phyloP scores from a whole-genome alignment of 2,113 vertebrate genomes.

The Rhea pennata region DNA sequence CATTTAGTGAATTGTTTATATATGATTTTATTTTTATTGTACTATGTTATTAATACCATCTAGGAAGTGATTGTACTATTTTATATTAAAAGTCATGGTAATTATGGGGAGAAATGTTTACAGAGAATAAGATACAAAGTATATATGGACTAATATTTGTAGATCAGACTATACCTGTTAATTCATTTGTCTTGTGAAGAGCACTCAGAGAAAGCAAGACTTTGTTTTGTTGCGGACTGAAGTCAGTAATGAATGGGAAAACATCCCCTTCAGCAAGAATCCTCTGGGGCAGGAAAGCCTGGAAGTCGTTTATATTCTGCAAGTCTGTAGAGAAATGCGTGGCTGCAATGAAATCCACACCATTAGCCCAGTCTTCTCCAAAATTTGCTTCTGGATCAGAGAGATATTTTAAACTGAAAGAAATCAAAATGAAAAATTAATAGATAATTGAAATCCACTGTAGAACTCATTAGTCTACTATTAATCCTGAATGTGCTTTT shows the following conservation, averaged over 20 bases:
- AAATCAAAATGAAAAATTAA: background rate
- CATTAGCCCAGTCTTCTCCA: constrained; percentile 49
- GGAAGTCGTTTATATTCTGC: constrained; percentile 2
- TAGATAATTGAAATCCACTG: background rate
- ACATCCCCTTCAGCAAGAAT: constrained; percentile 54
- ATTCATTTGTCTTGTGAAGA: constrained; percentile 16
- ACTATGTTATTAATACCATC: background rate
- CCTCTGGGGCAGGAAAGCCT: constrained; percentile 68
- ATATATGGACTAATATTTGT: background rate
- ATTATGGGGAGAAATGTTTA: background rate
- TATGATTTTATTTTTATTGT: background rate
- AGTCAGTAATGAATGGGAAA: constrained; percentile 54
- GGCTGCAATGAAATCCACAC: constrained; percentile 71
- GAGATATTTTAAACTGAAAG: constrained; percentile 70
- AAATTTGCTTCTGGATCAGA: constrained; percentile 69
- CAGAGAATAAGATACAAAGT: background rate
- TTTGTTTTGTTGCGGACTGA: constrained; percentile 68
- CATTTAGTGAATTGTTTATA: background rate
- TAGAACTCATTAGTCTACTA: background rate
- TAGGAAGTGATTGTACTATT: background rate
- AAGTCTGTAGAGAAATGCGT: constrained; percentile 57
- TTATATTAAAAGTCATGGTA: background rate
- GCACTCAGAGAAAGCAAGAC: constrained; percentile 31
- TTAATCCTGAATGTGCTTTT: background rate
- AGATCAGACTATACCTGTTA: constrained; percentile 51